Evolutionary conservation across 2,888 invertebrate species (phyloP).

Genomic region (Eilema sororculum): DNA sequence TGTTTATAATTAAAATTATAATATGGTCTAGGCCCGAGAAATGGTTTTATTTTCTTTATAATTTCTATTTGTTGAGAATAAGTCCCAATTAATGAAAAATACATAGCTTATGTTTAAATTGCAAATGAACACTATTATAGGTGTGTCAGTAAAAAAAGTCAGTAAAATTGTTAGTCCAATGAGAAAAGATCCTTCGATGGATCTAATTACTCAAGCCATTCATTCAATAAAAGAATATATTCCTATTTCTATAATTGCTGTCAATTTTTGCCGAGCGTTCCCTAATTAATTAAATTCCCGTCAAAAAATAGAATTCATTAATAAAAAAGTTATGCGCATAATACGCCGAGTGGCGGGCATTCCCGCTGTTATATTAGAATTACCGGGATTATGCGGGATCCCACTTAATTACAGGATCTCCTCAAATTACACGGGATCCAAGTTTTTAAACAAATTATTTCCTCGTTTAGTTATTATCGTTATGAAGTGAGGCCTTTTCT

Average conservation of each 20-base stretch:
- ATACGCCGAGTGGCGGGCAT: conserved; percentile 52
- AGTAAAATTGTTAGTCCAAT: no score
- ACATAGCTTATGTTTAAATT: no score
- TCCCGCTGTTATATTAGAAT: conserved; percentile 64
- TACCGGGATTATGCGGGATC: conserved; percentile 73
- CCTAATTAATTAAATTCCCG: conserved; percentile 67
- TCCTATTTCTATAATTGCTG: neutral
- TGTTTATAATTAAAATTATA: no score
- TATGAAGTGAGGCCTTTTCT: conserved; percentile 21
- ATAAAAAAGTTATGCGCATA: conserved; percentile 60
- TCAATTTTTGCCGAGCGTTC: conserved; percentile 7
- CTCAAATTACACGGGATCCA: conserved; percentile 59
- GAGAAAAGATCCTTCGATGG: neutral
- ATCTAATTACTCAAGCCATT: neutral
- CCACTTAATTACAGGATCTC: conserved; percentile 69
- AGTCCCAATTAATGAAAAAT: no score
- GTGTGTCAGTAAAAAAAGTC: no score
- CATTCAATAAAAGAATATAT: neutral
- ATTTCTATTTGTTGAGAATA: no score
- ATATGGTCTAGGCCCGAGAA: no score
- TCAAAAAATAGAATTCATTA: conserved; percentile 73
- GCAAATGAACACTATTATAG: no score
- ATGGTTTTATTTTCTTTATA: no score
- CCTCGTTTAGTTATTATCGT: conserved; percentile 41
- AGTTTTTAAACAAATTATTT: conserved; percentile 49